Evolutionary conservation across 64 coral and sea anemone species (phyloP), one percentile per base, ranked within the genome.

Genomic region (Montipora sp.): DNA sequence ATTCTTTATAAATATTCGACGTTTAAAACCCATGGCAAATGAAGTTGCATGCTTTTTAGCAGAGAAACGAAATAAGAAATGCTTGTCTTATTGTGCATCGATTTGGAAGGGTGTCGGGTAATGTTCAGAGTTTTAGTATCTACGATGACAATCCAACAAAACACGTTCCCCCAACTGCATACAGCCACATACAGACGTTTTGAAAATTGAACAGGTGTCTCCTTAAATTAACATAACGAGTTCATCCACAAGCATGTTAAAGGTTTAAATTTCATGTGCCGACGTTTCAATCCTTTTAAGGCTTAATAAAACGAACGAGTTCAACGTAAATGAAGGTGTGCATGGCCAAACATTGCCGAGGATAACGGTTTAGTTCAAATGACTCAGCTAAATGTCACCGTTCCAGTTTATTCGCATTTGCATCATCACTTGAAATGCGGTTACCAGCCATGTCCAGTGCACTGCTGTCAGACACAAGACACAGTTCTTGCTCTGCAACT

Each of bases 391-490:
- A 61, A 60, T 60, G 57, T 83, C 65, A 65, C 45, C 83, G 63
- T 43, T 70, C 23, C 14, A 43, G 45, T 86, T 86, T 49, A 60
- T 65, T 65, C 8, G 67, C 67, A 46, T 8, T 67, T 79, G 63
- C 23, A 79, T 14, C 75, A 89, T 89, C 51, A 89, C 65, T 89
- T 89, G 36, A 77, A 89, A 79, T 79, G 78, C 88, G 7, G 51
- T 89, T 8, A 78, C 73, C 55, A 89, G 75, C 88, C 75, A 89
- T 67, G 43, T 68, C 27, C 75, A 89, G 74, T 79, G 75, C 43
- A 89, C 75, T 68, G 15, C 88, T 2, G 89, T 55, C 44, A 90
- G 61, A 7, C 5, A 58, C 27, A 51, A 76, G 69, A 76, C 87
- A 78, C 7, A 60, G 19, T 78, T 76, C 73, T 19, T 89, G 8